A percentile compares a stretch with the other conserved stretches of the same genome.
Conservation (phyloP, 2,113 vertebrate genomes). For the Chiloscyllium plagiosum region DNA sequence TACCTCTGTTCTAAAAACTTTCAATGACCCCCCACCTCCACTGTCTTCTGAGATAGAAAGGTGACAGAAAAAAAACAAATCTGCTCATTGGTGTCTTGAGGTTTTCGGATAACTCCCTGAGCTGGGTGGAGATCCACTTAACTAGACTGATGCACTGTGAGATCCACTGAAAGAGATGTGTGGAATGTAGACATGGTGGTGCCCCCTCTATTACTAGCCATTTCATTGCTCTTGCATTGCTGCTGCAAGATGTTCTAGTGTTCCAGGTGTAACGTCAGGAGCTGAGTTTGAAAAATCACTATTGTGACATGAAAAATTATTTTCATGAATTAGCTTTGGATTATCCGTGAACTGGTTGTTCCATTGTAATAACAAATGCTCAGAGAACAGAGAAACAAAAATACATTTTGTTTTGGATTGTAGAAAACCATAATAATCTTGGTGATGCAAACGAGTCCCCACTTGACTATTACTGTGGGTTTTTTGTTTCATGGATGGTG, state of each 20-base stretch:
- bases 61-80: too few relatives aligned
- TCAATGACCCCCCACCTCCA: too few relatives aligned
- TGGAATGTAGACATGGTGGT: neutral
- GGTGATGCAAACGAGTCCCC: neutral
- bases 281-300: neutral
- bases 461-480: neutral
- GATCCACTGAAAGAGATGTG: neutral
- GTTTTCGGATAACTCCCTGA: neutral
- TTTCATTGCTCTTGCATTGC: neutral
- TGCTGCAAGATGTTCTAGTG: neutral
- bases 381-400: neutral
- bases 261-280: neutral
- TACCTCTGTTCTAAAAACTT: too few relatives aligned
- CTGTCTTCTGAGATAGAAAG: too few relatives aligned
- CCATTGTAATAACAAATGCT: neutral
- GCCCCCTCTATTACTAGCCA: neutral
- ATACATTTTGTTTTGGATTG: neutral
- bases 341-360: neutral
- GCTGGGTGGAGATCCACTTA: neutral
- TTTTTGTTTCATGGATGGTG: neutral
- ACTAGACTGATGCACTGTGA: neutral
- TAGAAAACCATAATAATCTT: neutral
- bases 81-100: neutral
- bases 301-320: neutral
- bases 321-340: neutral